Evolutionary conservation across 2,113 vertebrate genomes (phyloP).

Genomic region (Saccopteryx leptura): DNA sequence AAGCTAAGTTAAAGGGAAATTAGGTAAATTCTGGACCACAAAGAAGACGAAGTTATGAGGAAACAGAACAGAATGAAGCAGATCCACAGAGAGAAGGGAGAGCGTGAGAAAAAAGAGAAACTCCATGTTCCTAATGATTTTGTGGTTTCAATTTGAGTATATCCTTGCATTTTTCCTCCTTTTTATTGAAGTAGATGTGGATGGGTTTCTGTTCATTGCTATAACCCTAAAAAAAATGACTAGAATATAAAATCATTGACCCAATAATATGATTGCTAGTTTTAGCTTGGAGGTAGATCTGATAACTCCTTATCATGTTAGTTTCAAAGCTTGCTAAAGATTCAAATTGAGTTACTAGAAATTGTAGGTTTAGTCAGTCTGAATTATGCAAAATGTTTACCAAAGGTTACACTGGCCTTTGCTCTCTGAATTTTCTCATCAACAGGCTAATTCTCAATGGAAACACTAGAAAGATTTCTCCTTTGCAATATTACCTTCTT

Average conservation of each 20-base stretch:
- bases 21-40: not conserved
- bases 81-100: not conserved
- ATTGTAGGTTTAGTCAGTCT: constrained; percentile 50
- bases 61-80: not conserved
- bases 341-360: constrained; percentile 65
- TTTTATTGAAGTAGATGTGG: not conserved
- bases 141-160: constrained; percentile 19
- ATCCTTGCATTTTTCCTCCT: not conserved
- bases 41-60: not conserved
- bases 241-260: constrained; percentile 47
- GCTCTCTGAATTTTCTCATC: constrained; percentile 61
- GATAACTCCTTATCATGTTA: not conserved
- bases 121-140: not conserved
- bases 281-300: not conserved
- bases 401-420: constrained; percentile 61
- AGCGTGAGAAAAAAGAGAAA: not conserved
- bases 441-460: constrained; percentile 62
- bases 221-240: constrained; percentile 38
- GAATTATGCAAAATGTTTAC: constrained; percentile 74
- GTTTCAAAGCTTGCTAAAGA: constrained; percentile 63
- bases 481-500: constrained; percentile 48
- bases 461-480: constrained; percentile 55
- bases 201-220: not conserved
- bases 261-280: not conserved
- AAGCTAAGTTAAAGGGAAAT: not conserved